Conservation (phyloP, 2,888 invertebrate species). For the Suillia variegata region DNA sequence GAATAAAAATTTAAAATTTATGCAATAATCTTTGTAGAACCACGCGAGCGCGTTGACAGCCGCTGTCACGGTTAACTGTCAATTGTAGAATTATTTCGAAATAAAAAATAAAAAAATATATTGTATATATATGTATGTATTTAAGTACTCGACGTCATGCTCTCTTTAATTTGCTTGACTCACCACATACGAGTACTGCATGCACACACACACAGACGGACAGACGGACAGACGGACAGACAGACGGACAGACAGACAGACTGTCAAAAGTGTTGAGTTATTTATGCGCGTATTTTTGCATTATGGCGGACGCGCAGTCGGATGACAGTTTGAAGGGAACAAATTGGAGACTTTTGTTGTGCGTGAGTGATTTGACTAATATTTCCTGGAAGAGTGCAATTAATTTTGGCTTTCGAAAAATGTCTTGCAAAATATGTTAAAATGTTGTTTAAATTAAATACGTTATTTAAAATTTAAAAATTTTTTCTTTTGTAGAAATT, state of each 20-base stretch:
- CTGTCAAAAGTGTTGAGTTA: conserved; percentile 13
- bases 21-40: background rate
- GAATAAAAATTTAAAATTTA: too few species aligned
- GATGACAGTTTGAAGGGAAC: background rate
- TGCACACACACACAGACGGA: conserved; percentile 2
- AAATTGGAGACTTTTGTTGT: background rate
- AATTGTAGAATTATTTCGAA: background rate
- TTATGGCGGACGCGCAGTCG: background rate
- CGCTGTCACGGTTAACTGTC: background rate
- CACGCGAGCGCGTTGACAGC: background rate
- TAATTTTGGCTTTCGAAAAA: too few species aligned
- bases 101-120: background rate
- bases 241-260: background rate
- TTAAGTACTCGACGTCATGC: too few species aligned
- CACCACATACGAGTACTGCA: conserved; percentile 9
- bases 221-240: background rate
- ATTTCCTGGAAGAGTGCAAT: conserved; percentile 5
- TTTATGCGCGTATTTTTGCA: conserved; percentile 3
- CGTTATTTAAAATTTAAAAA: too few species aligned
- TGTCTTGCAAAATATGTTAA: too few species aligned
- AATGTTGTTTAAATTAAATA: too few species aligned
- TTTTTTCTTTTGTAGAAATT: too few species aligned
- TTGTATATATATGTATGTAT: too few species aligned
- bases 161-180: background rate
- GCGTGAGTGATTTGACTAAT: conserved; percentile 4